phyloP scores from a whole-genome alignment of 2,797 vertebrate species.

The Lutjanus campechanus region DNA sequence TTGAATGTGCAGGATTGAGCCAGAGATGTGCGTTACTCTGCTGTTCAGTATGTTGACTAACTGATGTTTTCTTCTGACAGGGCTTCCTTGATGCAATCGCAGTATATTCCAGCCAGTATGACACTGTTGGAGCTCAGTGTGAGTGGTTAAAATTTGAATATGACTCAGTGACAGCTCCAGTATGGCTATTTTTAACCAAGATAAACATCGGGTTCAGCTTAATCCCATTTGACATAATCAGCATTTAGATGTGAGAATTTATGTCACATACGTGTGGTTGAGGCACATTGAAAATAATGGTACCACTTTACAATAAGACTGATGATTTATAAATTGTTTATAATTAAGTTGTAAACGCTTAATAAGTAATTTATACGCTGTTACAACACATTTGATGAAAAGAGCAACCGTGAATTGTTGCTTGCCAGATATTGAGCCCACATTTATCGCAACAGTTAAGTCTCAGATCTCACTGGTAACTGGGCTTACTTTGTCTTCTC shows the following conservation, averaged over 20 bases:
- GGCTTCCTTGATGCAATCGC: not conserved
- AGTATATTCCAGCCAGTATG: constrained; percentile 14
- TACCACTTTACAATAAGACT: no score
- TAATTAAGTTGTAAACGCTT: no score
- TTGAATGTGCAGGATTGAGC: not conserved
- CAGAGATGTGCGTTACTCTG: not conserved
- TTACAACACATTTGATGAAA: no score
- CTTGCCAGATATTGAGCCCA: no score
- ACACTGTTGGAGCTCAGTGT: constrained; percentile 5
- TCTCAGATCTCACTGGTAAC: no score
- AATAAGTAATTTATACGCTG: no score
- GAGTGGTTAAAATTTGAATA: constrained; percentile 14
- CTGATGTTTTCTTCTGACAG: constrained; percentile 3
- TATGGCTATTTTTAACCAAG: not conserved
- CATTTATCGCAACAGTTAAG: no score
- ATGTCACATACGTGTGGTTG: no score
- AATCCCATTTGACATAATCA: constrained; percentile 11
- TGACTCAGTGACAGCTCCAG: constrained; percentile 7
- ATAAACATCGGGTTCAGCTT: not conserved
- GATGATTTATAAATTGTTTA: no score
- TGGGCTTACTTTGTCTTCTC: no score
- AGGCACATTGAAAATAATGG: no score
- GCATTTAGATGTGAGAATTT: constrained; percentile 2
- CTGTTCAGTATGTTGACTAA: not conserved
- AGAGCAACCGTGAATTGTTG: no score